Evolutionary conservation across 1,140 invertebrate species (phyloP), one percentile per base, ranked within the genome.

Genomic region (Parasteatoda tepidariorum): DNA sequence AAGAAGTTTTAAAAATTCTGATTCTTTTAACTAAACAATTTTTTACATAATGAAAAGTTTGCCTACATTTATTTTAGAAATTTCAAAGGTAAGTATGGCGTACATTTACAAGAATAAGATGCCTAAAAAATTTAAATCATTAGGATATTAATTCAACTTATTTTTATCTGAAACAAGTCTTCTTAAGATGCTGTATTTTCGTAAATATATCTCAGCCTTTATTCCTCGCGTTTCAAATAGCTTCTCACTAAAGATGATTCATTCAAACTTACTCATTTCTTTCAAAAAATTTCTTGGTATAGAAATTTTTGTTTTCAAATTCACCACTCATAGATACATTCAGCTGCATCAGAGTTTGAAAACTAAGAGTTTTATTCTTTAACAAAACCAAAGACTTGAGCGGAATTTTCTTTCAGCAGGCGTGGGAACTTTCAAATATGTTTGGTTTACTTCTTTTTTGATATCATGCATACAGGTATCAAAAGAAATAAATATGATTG

Each of bases 391-490:
- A 13, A 54, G 66, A 2, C 31, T 3, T 18, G 62, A 15, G 41
- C 31, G 48, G 33, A 38, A 57, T 57, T 41, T 61, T 61, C 57
- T 61, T 74, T 74, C 31, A 18, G 71, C 31, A 61, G 38, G 31
- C 71, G 71, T 73, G 70, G 33, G 70, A 73, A 54, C 28, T 28
- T 3, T 13, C 33, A 74, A 74, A 74, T 55, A 31, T 61, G 55
- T 74, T 61, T 61, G 55, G 13, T 26, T 24, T 41, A 59, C 30
- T 22, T 22, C 33, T 34, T 74, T 41, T 41, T 41, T 48, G 18
- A 2, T 48, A 48, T 48, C 38, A 48, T 48, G 18, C 18, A 48
- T 4, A 48, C 38, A 18, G 9, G 4, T 48, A 48, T 9, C n/a
- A 48, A 48, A 48, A 4, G 38, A 48, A 48, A 48, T 48, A 48